These are phyloP conservation scores for Nannoperca obscura DNA, from an alignment of 2,797 vertebrate genomes.

Conservation along the genomic window DNA sequence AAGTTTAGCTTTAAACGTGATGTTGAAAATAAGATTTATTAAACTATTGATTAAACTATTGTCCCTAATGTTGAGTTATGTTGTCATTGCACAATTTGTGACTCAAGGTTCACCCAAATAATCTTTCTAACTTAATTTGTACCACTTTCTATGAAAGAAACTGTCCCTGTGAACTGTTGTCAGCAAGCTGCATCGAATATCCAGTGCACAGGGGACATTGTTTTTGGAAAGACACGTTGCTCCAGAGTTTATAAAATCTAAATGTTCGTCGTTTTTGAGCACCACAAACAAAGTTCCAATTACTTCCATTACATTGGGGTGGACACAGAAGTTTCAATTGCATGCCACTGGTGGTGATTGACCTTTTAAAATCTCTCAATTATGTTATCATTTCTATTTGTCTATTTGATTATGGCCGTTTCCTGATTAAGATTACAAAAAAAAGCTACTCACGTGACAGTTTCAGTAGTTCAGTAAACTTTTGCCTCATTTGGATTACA, in stretches of 20 bases:
- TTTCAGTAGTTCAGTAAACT: background rate
- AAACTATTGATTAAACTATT: constrained; percentile 22
- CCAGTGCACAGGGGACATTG: background rate
- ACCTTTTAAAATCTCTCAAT: background rate
- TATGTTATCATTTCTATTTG: background rate
- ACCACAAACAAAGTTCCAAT: background rate
- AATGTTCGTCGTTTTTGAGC: background rate
- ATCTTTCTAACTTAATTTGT: constrained; percentile 3
- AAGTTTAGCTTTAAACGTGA: constrained; percentile 10
- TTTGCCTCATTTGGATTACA: background rate
- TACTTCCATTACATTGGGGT: background rate
- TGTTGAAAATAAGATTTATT: constrained; percentile 10
- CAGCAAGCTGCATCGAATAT: background rate
- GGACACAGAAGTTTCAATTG: background rate
- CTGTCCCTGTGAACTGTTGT: background rate
- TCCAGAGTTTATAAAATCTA: background rate
- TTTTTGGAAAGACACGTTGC: background rate
- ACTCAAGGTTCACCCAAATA: constrained; percentile 34
- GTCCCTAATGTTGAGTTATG: constrained; percentile 18
- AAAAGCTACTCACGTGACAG: background rate
- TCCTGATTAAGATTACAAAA: background rate
- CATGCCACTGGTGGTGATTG: background rate
- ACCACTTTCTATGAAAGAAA: background rate
- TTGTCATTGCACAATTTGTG: constrained; percentile 16
- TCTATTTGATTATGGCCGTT: background rate